Percentiles rank a stretch among this genome's conserved stretches.
These are phyloP conservation scores for Zoroaster sp. DNA, from an alignment of 53 echinoderm and acorn worm genomes.

Conservation along the genomic window DNA sequence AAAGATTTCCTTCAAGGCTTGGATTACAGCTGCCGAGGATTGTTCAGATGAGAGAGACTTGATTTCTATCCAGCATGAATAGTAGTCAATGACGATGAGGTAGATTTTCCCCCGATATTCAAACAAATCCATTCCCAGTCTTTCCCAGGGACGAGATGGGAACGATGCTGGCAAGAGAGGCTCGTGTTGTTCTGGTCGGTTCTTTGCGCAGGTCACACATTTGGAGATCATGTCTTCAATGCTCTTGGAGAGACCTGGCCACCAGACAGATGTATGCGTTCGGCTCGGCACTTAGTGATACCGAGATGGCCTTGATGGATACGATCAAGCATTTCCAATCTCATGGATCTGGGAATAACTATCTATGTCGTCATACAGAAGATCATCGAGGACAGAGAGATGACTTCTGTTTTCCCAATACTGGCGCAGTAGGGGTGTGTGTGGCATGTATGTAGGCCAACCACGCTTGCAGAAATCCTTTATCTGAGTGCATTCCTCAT, in stretches of 20 bases:
- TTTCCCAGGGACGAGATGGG: constrained; percentile 44
- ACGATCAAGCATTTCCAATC: constrained; percentile 19
- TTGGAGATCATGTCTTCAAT: constrained; percentile 34
- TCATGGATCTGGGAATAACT: constrained; percentile 52
- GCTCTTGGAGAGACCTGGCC: constrained; percentile 62
- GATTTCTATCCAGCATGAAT: constrained; percentile 60
- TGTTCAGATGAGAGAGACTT: not conserved
- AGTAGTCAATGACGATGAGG: constrained; percentile 66
- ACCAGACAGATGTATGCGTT: constrained; percentile 60
- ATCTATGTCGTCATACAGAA: constrained; percentile 43
- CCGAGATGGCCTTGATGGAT: constrained; percentile 66
- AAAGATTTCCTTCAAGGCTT: constrained; percentile 35
- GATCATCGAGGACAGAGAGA: not conserved
- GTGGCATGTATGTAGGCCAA: constrained; percentile 43
- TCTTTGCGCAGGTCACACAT: constrained; percentile 44
- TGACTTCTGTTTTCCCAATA: constrained; percentile 30
- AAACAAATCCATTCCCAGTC: constrained; percentile 56
- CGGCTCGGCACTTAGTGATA: constrained; percentile 62
- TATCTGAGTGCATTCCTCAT: constrained; percentile 34
- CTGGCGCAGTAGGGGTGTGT: not conserved
- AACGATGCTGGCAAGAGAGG: constrained; percentile 32
- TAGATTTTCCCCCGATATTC: constrained; percentile 18
- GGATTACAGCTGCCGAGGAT: not conserved
- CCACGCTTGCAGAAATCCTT: constrained; percentile 31
- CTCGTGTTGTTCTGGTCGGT: constrained; percentile 44